Evolutionary conservation across 2,888 invertebrate genomes (phyloP).

Genomic region (Pachymerium ferrugineum): DNA sequence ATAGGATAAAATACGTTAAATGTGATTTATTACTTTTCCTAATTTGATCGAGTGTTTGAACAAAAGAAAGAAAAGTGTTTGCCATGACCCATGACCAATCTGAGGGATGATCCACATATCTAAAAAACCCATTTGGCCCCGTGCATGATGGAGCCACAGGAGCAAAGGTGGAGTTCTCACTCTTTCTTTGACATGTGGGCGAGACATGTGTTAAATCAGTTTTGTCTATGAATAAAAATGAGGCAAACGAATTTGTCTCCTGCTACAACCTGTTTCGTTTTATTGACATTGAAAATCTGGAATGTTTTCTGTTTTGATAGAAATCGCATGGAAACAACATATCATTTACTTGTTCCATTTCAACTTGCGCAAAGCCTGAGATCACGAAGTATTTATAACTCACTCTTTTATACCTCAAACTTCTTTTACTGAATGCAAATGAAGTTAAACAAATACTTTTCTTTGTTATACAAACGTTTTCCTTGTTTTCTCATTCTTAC

Average conservation of each 20-base stretch:
- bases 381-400: neutral
- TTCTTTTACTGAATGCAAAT: neutral
- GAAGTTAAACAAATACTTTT: neutral
- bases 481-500: no score
- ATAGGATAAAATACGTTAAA: no score
- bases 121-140: no score
- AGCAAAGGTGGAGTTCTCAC: neutral
- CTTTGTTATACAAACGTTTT: no score
- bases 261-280: neutral
- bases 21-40: neutral
- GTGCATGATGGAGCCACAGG: neutral
- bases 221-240: neutral
- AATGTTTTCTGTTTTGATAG: neutral
- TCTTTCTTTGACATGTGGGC: neutral
- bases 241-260: neutral
- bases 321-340: neutral
- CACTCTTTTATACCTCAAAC: neutral
- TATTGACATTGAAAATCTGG: neutral
- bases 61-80: slow-evolving; percentile 1
- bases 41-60: neutral
- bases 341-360: neutral
- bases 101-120: neutral
- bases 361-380: neutral
- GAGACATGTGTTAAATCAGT: neutral
- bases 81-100: neutral